Base-by-base conservation (phyloP, 2,888 invertebrate genomes). In the Erebia epiphron region DNA sequence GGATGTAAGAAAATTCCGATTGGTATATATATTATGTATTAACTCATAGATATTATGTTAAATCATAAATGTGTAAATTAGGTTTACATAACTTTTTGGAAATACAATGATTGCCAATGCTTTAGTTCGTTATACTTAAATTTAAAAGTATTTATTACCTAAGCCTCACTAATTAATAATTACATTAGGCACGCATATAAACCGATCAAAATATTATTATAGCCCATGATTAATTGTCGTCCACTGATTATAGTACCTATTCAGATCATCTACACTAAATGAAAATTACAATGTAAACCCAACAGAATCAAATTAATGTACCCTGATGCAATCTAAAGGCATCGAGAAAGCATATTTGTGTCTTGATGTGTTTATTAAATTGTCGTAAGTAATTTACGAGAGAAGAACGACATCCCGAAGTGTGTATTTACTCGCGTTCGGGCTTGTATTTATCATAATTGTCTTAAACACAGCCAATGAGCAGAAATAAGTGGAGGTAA, bases 281-380 rank as follows among this genome's bases (percentile, higher is more conserved):
- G 80, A 79, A 84, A 90, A 90, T 91, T 90, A 90, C 76, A 75
- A 70, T 73, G 73, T 79, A 82, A 86, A 81, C 87, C 87, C 75
- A 77, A 76, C 79, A 80, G 78, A 82, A 85, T 87, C 87, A 89
- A 90, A 92, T 91, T 89, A 89, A 88, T 91, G 85, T 83, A 78
- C 76, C 75, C 76, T 80, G 88, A 87, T 86, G 80, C 83, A 86
- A 87, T 89, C 88, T 85, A 80, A 78, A 82, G 86, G 86, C 86
- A 88, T 90, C 88, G 89, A 88, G 87, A 86, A 88, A 87, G 83
- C 87, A 83, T 61, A 67, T 90, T 91, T 90, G 89, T 61, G 82
- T 78, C 82, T 81, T 90, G 90, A 91, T 90, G 90, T 90, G 89
- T 92, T 88, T 91, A 92, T 92, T 91, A 92, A 91, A 91, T 87